phyloP scores from a whole-genome alignment of 2,113 vertebrate species.

The Cynopterus brachyotis region DNA sequence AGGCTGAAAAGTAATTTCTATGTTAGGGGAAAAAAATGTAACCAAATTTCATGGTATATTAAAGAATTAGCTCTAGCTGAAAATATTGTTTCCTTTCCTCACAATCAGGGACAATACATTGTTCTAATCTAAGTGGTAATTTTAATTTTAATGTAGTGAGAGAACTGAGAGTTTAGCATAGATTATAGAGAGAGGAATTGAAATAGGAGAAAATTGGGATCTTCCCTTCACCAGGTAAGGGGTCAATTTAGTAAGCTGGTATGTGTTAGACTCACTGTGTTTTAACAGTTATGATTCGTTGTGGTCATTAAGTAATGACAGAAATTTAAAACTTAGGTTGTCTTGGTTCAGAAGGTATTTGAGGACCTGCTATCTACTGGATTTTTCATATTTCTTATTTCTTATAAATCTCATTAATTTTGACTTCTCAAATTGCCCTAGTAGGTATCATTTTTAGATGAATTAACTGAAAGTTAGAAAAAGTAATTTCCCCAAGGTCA shows the following conservation, averaged over 20 bases:
- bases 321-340: background rate
- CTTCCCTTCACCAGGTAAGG: background rate
- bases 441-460: background rate
- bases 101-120: slow-evolving; percentile 24
- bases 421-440: background rate
- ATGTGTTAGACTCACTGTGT: background rate
- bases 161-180: background rate
- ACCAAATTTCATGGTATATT: slow-evolving; percentile 43
- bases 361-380: background rate
- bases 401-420: background rate
- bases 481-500: background rate
- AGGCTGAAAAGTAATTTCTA: slow-evolving; percentile 49
- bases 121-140: slow-evolving; percentile 56
- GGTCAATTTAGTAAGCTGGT: background rate
- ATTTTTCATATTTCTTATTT: background rate
- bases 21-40: slow-evolving; percentile 19
- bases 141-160: slow-evolving; percentile 56
- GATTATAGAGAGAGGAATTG: background rate
- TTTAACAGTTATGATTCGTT: background rate
- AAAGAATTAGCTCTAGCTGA: slow-evolving; percentile 53
- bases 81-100: background rate
- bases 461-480: background rate
- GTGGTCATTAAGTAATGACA: background rate
- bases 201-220: background rate
- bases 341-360: background rate